Conservation (phyloP, 2,888 invertebrate genomes). For the Cryptocheilus praepositus region DNA sequence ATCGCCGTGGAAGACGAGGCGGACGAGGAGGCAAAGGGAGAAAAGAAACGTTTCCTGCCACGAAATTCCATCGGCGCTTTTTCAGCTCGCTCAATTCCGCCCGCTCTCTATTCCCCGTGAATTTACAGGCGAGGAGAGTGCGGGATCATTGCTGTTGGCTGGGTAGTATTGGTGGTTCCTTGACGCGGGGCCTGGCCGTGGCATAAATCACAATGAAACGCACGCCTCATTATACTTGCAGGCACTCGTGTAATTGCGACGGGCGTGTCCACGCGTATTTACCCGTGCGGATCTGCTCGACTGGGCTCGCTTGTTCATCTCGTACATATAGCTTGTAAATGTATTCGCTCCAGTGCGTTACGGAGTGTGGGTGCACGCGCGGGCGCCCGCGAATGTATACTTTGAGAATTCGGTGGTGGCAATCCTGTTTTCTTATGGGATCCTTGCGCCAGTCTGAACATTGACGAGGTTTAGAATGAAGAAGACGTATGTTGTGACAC, state of each 20-base stretch:
- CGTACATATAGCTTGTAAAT: slow-evolving; percentile 29
- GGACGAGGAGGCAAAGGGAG: background rate
- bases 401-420: slow-evolving; percentile 14
- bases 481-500: too few species aligned
- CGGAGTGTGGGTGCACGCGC: slow-evolving; percentile 31
- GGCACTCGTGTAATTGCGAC: slow-evolving; percentile 66
- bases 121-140: slow-evolving; percentile 16
- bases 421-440: slow-evolving; percentile 8
- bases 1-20: background rate
- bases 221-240: slow-evolving; percentile 61
- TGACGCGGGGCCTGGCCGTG: slow-evolving; percentile 29
- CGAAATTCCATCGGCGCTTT: background rate
- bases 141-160: background rate
- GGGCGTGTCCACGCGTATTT: slow-evolving; percentile 60
- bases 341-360: slow-evolving; percentile 30
- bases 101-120: slow-evolving; percentile 12
- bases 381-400: slow-evolving; percentile 4
- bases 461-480: too few species aligned
- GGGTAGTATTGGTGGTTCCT: slow-evolving; percentile 27
- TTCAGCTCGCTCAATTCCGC: slow-evolving; percentile 5
- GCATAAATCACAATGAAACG: slow-evolving; percentile 68
- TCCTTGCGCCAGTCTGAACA: background rate
- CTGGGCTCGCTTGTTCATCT: background rate
- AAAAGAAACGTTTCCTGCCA: slow-evolving; percentile 4
- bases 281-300: slow-evolving; percentile 40